Percentiles rank a stretch among this genome's conserved stretches.
Evolutionary conservation across 2,888 invertebrate species (phyloP).

Genomic region (Magallana nippona): DNA sequence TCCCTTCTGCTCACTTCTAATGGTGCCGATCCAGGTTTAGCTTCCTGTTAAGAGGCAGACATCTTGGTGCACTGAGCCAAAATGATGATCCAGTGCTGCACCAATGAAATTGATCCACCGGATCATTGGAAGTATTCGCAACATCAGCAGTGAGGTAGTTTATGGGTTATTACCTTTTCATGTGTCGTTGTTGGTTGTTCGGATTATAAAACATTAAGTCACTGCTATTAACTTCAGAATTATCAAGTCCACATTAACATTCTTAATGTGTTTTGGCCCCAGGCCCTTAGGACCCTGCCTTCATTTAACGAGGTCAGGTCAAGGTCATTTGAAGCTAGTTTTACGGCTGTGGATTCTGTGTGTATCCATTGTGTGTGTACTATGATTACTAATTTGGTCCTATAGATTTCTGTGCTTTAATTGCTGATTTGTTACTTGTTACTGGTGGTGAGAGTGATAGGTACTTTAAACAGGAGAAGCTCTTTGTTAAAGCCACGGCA

Average conservation of each 20-base stretch:
- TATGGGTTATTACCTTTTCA: neutral
- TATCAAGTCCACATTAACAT: neutral
- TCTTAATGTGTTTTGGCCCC: neutral
- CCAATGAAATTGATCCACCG: neutral
- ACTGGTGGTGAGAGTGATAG: neutral
- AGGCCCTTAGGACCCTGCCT: neutral
- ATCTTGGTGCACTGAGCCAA: conserved; percentile 4
- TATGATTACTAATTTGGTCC: neutral
- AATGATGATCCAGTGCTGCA: neutral
- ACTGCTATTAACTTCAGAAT: neutral
- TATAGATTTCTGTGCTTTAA: neutral
- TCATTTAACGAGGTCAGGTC: neutral
- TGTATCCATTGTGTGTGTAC: neutral
- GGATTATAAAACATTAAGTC: neutral
- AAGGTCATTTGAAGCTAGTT: neutral
- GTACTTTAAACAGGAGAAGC: no score
- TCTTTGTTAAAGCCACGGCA: neutral
- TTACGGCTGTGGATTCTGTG: neutral
- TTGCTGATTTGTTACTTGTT: neutral
- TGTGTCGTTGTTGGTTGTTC: neutral
- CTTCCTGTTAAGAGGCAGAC: conserved; percentile 13
- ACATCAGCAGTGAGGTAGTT: conserved; percentile 2
- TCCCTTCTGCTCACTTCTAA: neutral
- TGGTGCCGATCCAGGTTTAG: conserved; percentile 18
- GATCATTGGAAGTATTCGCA: neutral